Conservation (phyloP, 2,888 invertebrate genomes). For the Anoplius nigerrimus region DNA sequence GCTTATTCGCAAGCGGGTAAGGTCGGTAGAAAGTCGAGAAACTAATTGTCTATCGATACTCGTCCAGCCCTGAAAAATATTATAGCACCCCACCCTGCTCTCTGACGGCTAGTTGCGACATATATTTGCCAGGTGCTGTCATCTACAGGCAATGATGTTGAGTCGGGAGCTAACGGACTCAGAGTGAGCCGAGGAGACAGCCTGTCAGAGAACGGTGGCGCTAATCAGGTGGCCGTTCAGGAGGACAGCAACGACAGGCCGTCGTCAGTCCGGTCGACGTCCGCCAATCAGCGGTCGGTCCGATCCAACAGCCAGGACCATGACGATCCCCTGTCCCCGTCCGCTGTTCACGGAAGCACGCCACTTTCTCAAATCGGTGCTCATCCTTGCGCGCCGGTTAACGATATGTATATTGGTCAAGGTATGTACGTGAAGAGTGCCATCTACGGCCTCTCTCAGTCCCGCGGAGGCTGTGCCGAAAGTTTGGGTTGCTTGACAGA, state of each 20-base stretch:
- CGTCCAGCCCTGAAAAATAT: conserved; percentile 70
- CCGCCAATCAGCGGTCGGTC: conserved; percentile 66
- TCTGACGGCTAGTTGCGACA: conserved; percentile 75
- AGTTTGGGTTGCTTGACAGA: too few relatives aligned
- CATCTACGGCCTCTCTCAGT: too few relatives aligned
- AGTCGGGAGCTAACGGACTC: conserved; percentile 76
- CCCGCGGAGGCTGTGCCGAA: too few relatives aligned
- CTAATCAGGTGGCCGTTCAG: conserved; percentile 62
- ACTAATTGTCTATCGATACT: conserved; percentile 43
- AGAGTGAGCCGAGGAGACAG: conserved; percentile 74
- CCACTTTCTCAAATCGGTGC: conserved; percentile 92
- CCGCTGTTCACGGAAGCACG: conserved; percentile 87
- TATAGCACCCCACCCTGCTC: conserved; percentile 74
- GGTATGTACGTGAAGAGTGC: conserved; percentile 60
- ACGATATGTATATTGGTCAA: conserved; percentile 75
- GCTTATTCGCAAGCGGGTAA: too few relatives aligned
- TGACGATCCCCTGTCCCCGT: conserved; percentile 72
- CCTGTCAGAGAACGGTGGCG: conserved; percentile 66
- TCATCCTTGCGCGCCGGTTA: conserved; percentile 79
- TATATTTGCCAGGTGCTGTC: conserved; percentile 77
- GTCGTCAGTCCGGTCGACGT: conserved; percentile 68
- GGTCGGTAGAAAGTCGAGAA: too few relatives aligned
- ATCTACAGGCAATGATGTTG: conserved; percentile 76
- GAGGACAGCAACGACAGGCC: conserved; percentile 67
- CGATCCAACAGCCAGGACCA: conserved; percentile 70